These are phyloP conservation scores for Hyaena hyaena DNA, from an alignment of 2,113 vertebrate genomes.

Conservation along the genomic window DNA sequence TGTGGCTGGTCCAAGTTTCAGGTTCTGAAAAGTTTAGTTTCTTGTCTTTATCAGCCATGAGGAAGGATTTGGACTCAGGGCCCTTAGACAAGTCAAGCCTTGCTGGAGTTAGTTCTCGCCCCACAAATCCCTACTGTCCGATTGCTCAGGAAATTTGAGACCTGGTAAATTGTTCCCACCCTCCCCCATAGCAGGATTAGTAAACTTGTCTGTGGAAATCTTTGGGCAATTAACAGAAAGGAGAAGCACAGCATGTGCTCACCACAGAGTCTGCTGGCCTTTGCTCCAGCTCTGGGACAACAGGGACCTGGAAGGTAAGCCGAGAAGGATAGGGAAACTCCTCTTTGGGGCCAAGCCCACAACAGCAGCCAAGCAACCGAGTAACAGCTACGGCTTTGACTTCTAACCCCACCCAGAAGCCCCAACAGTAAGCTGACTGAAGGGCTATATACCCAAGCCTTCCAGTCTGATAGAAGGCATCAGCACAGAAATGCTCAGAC, in stretches of 20 bases:
- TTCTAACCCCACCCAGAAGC: not conserved
- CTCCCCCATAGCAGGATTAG: not conserved
- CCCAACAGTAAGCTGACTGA: not conserved
- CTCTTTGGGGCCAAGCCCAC: not conserved
- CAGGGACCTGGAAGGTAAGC: not conserved
- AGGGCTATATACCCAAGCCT: not conserved
- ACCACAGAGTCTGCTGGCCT: not conserved
- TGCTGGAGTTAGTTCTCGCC: not conserved
- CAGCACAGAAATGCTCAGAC: not conserved
- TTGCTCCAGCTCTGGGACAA: not conserved
- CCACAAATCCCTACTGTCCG: not conserved
- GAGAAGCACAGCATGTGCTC: not conserved
- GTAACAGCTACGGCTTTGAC: not conserved
- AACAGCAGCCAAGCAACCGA: not conserved
- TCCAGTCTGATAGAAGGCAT: not conserved
- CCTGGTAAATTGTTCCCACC: not conserved
- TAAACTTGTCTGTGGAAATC: not conserved
- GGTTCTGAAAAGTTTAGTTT: not conserved
- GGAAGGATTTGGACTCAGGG: not conserved
- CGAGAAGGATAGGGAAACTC: not conserved
- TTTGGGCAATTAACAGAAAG: not conserved
- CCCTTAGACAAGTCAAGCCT: not conserved
- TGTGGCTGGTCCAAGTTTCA: not conserved
- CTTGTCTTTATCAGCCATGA: not conserved
- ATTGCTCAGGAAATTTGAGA: conserved; percentile 20